Evolutionary conservation across 2,797 vertebrate genomes (phyloP).

Genomic region (Bradypodion pumilum): DNA sequence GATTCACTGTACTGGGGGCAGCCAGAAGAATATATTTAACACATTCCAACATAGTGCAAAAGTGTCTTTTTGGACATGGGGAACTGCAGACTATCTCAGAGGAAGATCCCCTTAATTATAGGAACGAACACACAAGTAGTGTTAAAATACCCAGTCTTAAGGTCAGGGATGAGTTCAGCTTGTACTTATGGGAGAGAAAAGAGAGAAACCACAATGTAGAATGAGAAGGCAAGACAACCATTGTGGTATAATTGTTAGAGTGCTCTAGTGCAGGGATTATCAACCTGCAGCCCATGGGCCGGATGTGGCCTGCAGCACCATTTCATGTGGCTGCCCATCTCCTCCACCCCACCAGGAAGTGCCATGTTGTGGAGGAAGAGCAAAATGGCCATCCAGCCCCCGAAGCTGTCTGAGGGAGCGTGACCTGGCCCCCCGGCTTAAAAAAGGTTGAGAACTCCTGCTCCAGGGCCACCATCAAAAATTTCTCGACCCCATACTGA

Average conservation of each 20-base stretch:
- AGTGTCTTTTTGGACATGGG: not conserved
- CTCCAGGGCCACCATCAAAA: too few species aligned
- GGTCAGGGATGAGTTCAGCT: not conserved
- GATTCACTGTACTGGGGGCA: not conserved
- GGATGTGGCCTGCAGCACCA: too few species aligned
- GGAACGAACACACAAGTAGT: not conserved
- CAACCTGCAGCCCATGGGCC: too few species aligned
- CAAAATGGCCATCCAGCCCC: too few species aligned
- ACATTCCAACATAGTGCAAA: not conserved
- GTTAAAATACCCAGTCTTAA: conserved; percentile 1
- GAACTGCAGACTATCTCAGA: not conserved
- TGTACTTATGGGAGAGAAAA: not conserved
- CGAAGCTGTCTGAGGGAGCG: too few species aligned
- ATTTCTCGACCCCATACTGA: too few species aligned
- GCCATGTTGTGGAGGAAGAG: too few species aligned
- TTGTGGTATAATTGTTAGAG: not conserved
- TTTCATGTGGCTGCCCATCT: too few species aligned
- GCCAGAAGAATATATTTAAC: not conserved
- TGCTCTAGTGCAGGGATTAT: not conserved
- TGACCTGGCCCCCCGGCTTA: too few species aligned
- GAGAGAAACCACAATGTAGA: not conserved
- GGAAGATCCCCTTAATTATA: conserved; percentile 7
- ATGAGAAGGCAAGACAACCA: not conserved
- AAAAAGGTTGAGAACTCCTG: too few species aligned
- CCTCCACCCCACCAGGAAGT: too few species aligned